Evolutionary conservation across 1,140 invertebrate species (phyloP).

Genomic region (Neodiprion virginianus): DNA sequence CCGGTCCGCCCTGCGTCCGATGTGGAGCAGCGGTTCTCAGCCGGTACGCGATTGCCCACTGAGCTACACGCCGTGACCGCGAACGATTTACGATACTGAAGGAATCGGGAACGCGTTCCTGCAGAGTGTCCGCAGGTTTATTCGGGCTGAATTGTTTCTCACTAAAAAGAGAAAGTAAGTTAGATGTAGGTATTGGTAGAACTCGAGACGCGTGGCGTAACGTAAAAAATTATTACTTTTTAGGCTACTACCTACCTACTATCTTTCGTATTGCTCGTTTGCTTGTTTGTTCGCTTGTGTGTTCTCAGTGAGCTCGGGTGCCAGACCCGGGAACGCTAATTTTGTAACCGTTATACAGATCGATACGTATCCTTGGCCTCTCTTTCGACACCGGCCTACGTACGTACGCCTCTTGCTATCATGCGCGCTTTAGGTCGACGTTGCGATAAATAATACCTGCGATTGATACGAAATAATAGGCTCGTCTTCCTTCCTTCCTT

Average conservation of each 20-base stretch:
- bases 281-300: too few relatives aligned
- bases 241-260: not conserved
- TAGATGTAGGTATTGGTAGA: not conserved
- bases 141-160: not conserved
- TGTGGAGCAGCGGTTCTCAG: conserved; percentile 50
- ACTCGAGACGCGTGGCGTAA: not conserved
- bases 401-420: too few relatives aligned
- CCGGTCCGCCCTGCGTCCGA: conserved; percentile 52
- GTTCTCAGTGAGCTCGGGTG: not conserved
- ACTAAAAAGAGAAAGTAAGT: conserved; percentile 8
- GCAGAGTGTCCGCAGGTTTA: not conserved
- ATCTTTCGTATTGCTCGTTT: too few relatives aligned
- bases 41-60: conserved; percentile 24
- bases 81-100: not conserved
- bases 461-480: too few relatives aligned
- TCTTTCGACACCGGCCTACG: not conserved
- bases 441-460: too few relatives aligned
- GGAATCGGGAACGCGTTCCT: not conserved
- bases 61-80: too few relatives aligned
- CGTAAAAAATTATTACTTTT: not conserved
- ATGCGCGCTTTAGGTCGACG: too few relatives aligned
- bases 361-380: not conserved
- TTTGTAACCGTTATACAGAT: too few relatives aligned
- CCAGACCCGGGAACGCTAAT: too few relatives aligned
- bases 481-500: too few relatives aligned